Conservation (phyloP, 2,797 vertebrate genomes). For the Anolis apletophallus region DNA sequence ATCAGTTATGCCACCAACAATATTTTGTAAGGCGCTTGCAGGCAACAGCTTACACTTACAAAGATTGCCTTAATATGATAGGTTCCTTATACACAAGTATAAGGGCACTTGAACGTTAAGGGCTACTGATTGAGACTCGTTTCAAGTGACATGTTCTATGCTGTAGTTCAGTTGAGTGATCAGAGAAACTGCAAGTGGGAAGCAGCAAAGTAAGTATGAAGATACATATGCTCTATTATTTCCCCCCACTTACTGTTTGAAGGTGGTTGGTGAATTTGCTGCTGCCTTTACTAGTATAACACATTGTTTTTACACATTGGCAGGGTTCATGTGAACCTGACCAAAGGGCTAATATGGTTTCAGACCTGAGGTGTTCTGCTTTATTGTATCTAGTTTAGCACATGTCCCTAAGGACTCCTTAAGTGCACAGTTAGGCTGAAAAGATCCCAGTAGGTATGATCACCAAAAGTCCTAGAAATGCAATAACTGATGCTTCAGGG, state of each 20-base stretch:
- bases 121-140: neutral
- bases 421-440: neutral
- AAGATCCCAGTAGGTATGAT: neutral
- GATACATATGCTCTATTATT: neutral
- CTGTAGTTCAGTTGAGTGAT: neutral
- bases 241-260: neutral
- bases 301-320: neutral
- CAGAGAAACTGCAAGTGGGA: neutral
- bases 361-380: neutral
- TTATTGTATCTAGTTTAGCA: neutral
- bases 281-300: slow-evolving; percentile 1
- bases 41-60: neutral
- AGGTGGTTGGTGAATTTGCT: neutral
- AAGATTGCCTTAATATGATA: neutral
- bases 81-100: neutral
- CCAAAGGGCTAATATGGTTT: neutral
- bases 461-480: neutral
- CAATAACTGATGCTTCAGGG: neutral
- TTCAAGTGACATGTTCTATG: neutral
- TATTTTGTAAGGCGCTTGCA: neutral
- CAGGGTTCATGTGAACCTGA: neutral
- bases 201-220: neutral
- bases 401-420: neutral
- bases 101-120: neutral
- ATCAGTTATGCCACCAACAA: neutral